phyloP scores from a whole-genome alignment of 2,888 invertebrate genomes.

The Pyrocoelia pectoralis region DNA sequence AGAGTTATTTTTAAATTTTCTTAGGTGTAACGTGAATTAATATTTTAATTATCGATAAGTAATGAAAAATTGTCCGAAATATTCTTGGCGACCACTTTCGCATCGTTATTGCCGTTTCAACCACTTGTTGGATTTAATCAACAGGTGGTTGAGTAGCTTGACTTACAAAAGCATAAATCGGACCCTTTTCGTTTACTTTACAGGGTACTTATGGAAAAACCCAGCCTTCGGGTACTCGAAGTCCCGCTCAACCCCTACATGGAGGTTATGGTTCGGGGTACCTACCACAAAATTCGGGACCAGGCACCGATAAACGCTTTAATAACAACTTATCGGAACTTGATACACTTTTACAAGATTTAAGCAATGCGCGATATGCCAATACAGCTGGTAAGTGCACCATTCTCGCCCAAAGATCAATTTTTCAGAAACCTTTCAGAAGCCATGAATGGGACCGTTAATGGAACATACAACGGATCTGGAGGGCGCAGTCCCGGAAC shows the following conservation, averaged over 20 bases:
- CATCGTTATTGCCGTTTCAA: slow-evolving; percentile 27
- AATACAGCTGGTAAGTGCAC: slow-evolving; percentile 29
- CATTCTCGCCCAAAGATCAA: neutral
- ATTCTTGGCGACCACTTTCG: slow-evolving; percentile 13
- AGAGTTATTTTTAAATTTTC: slow-evolving; percentile 35
- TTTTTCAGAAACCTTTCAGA: slow-evolving; percentile 5
- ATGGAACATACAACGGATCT: slow-evolving; percentile 51
- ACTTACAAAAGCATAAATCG: too few species aligned
- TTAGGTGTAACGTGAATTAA: slow-evolving; percentile 13
- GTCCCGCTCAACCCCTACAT: slow-evolving; percentile 23
- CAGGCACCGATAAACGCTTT: slow-evolving; percentile 58
- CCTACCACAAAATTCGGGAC: slow-evolving; percentile 42
- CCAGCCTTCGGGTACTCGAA: slow-evolving; percentile 37
- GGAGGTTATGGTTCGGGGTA: slow-evolving; percentile 39
- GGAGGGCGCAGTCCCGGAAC: slow-evolving; percentile 55
- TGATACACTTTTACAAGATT: slow-evolving; percentile 89
- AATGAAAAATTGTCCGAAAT: neutral
- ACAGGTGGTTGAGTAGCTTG: slow-evolving; percentile 46
- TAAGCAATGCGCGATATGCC: slow-evolving; percentile 73
- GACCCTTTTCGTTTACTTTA: neutral
- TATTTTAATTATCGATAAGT: slow-evolving; percentile 5
- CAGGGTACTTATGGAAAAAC: slow-evolving; percentile 57
- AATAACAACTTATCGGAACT: slow-evolving; percentile 86
- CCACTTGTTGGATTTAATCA: slow-evolving; percentile 52
- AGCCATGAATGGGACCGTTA: slow-evolving; percentile 52